Evolutionary conservation across 2,888 invertebrate genomes (phyloP).

Genomic region (Drosophila nr. perissopoda): DNA sequence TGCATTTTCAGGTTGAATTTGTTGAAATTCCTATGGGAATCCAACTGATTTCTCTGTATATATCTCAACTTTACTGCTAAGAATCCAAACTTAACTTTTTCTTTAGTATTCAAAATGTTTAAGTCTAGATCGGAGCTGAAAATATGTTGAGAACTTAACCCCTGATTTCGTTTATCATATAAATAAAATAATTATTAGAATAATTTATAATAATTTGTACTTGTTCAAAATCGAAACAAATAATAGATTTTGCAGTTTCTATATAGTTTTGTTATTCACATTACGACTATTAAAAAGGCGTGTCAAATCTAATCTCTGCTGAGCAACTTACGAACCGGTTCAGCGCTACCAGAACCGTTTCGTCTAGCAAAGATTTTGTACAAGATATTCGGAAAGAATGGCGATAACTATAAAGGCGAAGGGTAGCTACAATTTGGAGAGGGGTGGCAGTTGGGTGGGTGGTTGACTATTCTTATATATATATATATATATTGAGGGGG

Average conservation of each 20-base stretch:
- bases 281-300: neutral
- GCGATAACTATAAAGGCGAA: conserved; percentile 9
- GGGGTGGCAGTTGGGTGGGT: conserved; percentile 25
- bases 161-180: neutral
- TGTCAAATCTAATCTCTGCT: neutral
- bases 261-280: neutral
- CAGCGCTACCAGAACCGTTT: neutral
- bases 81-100: neutral
- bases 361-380: neutral
- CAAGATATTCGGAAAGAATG: neutral
- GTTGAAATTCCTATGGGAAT: neutral
- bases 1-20: neutral
- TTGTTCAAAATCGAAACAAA: no score
- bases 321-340: neutral
- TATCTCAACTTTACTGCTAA: neutral
- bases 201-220: no score
- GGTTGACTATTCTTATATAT: conserved; percentile 25
- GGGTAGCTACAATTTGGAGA: conserved; percentile 11
- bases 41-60: neutral
- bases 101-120: neutral
- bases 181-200: no score
- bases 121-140: neutral
- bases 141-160: neutral
- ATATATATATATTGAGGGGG: conserved; percentile 30
- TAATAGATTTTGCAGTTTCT: neutral